Evolutionary conservation across 2,797 vertebrate genomes (phyloP), one percentile per base, ranked within the genome.

Genomic region (Acanthis flammea): DNA sequence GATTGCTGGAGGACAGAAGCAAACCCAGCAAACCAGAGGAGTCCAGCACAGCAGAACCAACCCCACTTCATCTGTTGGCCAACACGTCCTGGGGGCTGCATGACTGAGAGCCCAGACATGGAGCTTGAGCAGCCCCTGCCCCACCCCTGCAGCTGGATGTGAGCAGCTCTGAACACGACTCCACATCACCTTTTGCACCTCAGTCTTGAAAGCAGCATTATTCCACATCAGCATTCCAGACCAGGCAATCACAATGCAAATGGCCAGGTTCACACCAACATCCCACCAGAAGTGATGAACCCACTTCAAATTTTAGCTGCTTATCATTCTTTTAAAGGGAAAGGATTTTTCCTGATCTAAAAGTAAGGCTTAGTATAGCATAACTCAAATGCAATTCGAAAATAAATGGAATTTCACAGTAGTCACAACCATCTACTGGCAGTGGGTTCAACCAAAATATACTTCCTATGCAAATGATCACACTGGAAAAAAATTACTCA

Each of bases 21-120:
- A 50, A 67, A 63, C 25, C 28, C n/a, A 83, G 28, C 35, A 30
- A 4, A 82, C 15, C 37, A 1, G 33, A 84, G 42, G 33, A 63
- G 48, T 7, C 22, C 44, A 63, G 27, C 14, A 23, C 27, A 30
- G 12, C 44, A 92, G 53, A 77, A 57, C 18, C 14, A 3, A 9
- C 8, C 33, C 45, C 9, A 2, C 28, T 25, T 13, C 13, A 5
- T 35, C 77, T 17, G 39, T 0, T 10, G 4, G 3, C 41, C 74
- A 75, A 10, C 50, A 5, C 1, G 0, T 2, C 65, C 11, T 0
- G 19, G n/a, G n/a, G 2, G 39, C 63, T 51, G 44, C 35, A 58
- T 18, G 19, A 28, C 33, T 3, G 33, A 58, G 12, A 27, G 14
- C 57, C 37, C 31, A 25, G 19, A 41, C 0, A 7, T 19, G 13